A percentile compares a stretch with the other conserved stretches of the same genome.
Evolutionary conservation across 1,140 invertebrate species (phyloP).

Genomic region (Drosophila gunungcola): DNA sequence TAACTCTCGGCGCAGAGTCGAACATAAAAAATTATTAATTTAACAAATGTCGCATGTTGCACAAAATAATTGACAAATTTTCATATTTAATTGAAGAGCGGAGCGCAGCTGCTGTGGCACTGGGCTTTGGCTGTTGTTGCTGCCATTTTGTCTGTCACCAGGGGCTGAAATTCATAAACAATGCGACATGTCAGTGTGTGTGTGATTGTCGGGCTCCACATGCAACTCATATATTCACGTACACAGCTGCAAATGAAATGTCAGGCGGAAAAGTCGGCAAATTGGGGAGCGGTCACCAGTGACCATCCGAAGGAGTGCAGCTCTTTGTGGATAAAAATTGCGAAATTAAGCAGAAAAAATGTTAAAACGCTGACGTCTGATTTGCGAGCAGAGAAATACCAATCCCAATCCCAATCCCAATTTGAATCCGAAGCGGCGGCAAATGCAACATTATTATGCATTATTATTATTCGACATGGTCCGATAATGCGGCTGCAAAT

Average conservation of each 20-base stretch:
- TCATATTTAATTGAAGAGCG: conserved; percentile 82
- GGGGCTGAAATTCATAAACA: conserved; percentile 79
- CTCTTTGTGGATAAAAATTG: conserved; percentile 62
- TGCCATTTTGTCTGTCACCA: conserved; percentile 65
- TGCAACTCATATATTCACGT: conserved; percentile 53
- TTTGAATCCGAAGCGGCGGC: conserved; percentile 3
- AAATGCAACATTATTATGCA: conserved; percentile 65
- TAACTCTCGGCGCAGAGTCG: conserved; percentile 29
- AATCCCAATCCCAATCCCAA: background rate
- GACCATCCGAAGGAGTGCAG: conserved; percentile 13
- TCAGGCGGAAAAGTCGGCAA: conserved; percentile 40
- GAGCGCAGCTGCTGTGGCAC: conserved; percentile 61
- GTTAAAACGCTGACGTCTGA: conserved; percentile 75
- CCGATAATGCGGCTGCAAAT: conserved; percentile 71
- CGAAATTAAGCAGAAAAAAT: conserved; percentile 81
- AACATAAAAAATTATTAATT: conserved; percentile 80
- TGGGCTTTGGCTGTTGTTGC: conserved; percentile 20
- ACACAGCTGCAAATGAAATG: conserved; percentile 70
- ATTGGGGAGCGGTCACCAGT: conserved; percentile 2
- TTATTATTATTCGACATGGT: conserved; percentile 64
- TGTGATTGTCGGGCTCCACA: conserved; percentile 3
- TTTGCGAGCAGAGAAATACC: conserved; percentile 49
- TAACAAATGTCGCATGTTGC: conserved; percentile 81
- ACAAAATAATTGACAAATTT: conserved; percentile 84
- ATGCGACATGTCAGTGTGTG: conserved; percentile 46